Conservation (phyloP, 2,113 vertebrate species). For the Dendrocopos noguchii region DNA sequence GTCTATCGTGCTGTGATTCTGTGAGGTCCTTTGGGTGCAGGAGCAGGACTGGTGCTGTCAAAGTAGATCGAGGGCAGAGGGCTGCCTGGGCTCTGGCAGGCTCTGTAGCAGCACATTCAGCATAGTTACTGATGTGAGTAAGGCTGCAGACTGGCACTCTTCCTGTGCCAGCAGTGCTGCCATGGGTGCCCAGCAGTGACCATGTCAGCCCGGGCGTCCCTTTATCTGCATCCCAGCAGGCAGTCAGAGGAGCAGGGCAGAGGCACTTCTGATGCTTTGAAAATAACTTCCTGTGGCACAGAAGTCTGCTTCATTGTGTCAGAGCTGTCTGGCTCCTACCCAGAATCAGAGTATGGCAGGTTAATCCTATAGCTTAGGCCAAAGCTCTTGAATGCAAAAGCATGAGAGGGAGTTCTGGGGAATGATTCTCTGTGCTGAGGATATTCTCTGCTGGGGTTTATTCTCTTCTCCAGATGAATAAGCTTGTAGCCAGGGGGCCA, state of each 20-base stretch:
- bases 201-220: rapidly evolving
- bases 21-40: no score
- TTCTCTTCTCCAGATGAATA: neutral
- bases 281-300: rapidly evolving
- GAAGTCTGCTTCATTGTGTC: rapidly evolving
- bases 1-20: no score
- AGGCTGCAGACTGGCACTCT: neutral
- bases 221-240: rapidly evolving
- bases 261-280: rapidly evolving
- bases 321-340: neutral
- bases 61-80: neutral
- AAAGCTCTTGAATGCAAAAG: neutral
- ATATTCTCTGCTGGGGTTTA: neutral
- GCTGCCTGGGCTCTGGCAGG: neutral
- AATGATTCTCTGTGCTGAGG: neutral
- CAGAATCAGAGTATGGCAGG: rapidly evolving
- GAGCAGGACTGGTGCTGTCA: neutral
- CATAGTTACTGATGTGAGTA: neutral
- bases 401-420: rapidly evolving
- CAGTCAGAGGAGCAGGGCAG: no score
- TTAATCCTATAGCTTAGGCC: rapidly evolving
- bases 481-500: neutral
- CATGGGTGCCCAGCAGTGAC: neutral
- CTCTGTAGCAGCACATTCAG: neutral
- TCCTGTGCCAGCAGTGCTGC: neutral